Evolutionary conservation across 2,888 invertebrate species (phyloP).

Genomic region (Onchidella celtica): DNA sequence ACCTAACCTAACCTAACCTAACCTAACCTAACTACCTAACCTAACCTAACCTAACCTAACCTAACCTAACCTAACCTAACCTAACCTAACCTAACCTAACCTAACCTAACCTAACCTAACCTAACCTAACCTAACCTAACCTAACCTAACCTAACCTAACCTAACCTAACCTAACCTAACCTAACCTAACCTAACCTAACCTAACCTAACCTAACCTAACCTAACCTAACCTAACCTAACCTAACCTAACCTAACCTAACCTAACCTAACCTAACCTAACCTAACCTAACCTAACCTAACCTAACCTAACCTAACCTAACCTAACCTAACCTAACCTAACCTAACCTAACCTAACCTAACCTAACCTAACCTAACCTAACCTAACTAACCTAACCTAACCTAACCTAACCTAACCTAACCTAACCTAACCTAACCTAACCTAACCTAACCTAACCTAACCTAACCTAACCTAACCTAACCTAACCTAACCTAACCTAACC

Average conservation of each 20-base stretch:
- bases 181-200: background rate
- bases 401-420: background rate
- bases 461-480: background rate
- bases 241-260: constrained; percentile 1
- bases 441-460: background rate
- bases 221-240: background rate
- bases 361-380: background rate
- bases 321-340: background rate
- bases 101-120: background rate
- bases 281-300: background rate
- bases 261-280: constrained; percentile 9
- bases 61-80: background rate
- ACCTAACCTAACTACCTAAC: constrained; percentile 1
- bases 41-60: constrained; percentile 6
- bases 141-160: background rate
- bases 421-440: background rate
- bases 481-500: background rate
- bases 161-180: constrained; percentile 4
- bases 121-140: background rate
- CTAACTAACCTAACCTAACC: background rate
- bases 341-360: background rate
- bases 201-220: constrained; percentile 8
- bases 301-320: background rate
- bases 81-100: background rate
- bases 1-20: constrained; percentile 13